A percentile compares a stretch with the other conserved stretches of the same genome.
Conservation (phyloP, 2,113 vertebrate species). For the Catharus minimus region DNA sequence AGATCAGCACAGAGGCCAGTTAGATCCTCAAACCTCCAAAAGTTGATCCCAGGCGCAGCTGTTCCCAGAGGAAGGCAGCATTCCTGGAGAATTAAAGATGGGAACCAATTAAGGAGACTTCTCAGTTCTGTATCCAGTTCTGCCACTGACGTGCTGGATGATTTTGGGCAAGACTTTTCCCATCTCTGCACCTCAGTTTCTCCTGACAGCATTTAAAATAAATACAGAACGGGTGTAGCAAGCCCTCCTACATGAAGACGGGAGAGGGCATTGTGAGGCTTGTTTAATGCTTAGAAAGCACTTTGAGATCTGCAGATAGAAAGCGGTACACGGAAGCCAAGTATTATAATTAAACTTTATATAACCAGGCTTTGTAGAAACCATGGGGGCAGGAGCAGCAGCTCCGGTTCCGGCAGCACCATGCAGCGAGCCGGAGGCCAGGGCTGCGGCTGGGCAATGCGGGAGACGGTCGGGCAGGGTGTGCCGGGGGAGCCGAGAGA, state of each 20-base stretch:
- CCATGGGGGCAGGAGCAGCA: slow-evolving; percentile 1
- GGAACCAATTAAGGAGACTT: background rate
- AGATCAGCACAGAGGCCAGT: background rate
- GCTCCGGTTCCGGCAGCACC: background rate
- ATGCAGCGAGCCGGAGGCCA: background rate
- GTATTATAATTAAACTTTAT: slow-evolving; percentile 66
- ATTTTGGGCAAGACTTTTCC: background rate
- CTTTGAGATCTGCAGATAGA: slow-evolving; percentile 59
- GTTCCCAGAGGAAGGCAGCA: background rate
- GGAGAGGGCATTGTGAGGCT: slow-evolving; percentile 57
- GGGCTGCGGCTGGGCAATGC: background rate
- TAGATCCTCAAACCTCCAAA: background rate
- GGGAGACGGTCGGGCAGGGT: background rate
- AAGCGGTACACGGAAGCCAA: slow-evolving; percentile 47
- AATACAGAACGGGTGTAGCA: slow-evolving; percentile 45
- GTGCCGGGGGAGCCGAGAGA: background rate
- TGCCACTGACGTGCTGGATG: background rate
- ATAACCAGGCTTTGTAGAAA: slow-evolving; percentile 32
- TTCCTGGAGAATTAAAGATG: background rate
- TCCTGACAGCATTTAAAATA: slow-evolving; percentile 34
- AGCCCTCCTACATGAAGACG: slow-evolving; percentile 34
- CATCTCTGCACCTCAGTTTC: slow-evolving; percentile 22
- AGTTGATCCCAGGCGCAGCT: background rate
- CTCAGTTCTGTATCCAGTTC: slow-evolving; percentile 4
- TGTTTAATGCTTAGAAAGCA: slow-evolving; percentile 68